Percentiles rank a stretch among this genome's conserved stretches.
Conservation (phyloP, 2,888 invertebrate genomes). For the Erynnis tages region DNA sequence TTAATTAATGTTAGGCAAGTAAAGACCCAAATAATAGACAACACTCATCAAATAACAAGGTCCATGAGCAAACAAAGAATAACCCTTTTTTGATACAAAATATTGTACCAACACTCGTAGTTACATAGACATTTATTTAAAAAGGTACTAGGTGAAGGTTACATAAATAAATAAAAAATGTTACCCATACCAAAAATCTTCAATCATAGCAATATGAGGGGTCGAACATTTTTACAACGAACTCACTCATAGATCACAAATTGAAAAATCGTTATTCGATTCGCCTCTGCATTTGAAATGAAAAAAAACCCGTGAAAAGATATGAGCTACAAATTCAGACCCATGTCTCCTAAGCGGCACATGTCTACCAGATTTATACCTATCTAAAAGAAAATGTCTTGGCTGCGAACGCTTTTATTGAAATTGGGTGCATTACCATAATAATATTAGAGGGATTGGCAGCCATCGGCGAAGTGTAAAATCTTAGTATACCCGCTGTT, state of each 20-base stretch:
- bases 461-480: constrained; percentile 72
- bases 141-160: too few relatives aligned
- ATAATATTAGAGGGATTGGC: constrained; percentile 79
- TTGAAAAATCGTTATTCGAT: not conserved
- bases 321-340: constrained; percentile 69
- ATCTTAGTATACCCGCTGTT: constrained; percentile 67
- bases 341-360: constrained; percentile 59
- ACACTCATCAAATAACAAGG: too few relatives aligned
- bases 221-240: not conserved
- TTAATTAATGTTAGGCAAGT: too few relatives aligned
- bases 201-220: too few relatives aligned
- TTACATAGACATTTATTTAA: too few relatives aligned
- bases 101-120: too few relatives aligned
- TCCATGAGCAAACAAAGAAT: too few relatives aligned
- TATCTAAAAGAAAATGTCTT: constrained; percentile 63
- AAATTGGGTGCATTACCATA: constrained; percentile 78
- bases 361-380: constrained; percentile 68
- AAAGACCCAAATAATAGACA: too few relatives aligned
- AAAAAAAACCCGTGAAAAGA: constrained; percentile 53
- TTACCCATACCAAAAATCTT: too few relatives aligned
- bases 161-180: too few relatives aligned
- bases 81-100: too few relatives aligned
- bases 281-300: constrained; percentile 48
- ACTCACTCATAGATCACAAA: not conserved
- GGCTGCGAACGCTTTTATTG: constrained; percentile 74